Conservation (phyloP, 2,888 invertebrate genomes). For the Gisinianus flammeolus region DNA sequence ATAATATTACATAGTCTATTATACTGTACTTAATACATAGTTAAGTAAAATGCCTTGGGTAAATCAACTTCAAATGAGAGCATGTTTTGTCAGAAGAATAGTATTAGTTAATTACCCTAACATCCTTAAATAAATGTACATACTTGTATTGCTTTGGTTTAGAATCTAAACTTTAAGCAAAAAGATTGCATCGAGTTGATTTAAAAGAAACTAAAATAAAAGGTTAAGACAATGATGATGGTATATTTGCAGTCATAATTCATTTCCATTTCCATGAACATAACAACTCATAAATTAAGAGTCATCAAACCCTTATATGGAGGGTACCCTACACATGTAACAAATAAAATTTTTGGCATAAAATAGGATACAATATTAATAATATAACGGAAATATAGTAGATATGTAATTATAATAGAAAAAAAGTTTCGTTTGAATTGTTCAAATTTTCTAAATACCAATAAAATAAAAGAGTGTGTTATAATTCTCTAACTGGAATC, state of each 20-base stretch:
- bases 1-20: neutral
- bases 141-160: too few species aligned
- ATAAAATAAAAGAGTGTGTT: neutral
- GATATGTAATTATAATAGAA: neutral
- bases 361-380: slow-evolving; percentile 13
- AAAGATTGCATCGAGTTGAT: too few species aligned
- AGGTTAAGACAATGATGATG: neutral
- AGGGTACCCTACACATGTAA: too few species aligned
- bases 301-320: too few species aligned
- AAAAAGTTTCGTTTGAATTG: neutral
- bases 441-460: neutral
- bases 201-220: neutral
- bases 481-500: neutral
- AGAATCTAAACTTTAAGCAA: too few species aligned
- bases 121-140: too few species aligned
- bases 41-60: too few species aligned
- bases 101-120: too few species aligned
- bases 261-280: neutral
- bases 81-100: too few species aligned
- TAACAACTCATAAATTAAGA: too few species aligned
- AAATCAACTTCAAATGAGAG: too few species aligned
- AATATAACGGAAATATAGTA: neutral
- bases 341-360: slow-evolving; percentile 2
- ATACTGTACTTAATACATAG: neutral
- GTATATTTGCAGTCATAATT: neutral